A percentile compares a stretch with the other conserved stretches of the same genome.
Evolutionary conservation across 2,888 invertebrate genomes (phyloP).

Genomic region (Chrysolina haemoptera): DNA sequence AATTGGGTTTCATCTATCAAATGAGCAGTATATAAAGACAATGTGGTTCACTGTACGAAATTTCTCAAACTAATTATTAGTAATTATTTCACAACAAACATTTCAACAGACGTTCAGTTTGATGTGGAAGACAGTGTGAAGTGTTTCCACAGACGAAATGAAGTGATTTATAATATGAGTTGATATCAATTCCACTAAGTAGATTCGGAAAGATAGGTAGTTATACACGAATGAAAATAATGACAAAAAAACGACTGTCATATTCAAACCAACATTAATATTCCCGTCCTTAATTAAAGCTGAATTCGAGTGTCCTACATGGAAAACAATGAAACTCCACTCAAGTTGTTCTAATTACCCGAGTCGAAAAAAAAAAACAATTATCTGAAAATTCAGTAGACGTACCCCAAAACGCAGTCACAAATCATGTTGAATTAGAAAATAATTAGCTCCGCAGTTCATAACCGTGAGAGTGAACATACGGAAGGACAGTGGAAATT

Average conservation of each 20-base stretch:
- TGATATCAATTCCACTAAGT: too few relatives aligned
- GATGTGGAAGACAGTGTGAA: too few relatives aligned
- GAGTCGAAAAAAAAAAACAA: slow-evolving; percentile 35
- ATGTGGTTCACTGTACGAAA: too few relatives aligned
- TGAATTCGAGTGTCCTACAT: slow-evolving; percentile 5
- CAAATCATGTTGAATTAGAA: slow-evolving; percentile 49
- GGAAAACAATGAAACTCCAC: slow-evolving; percentile 9
- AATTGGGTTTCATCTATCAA: too few relatives aligned
- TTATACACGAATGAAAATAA: not conserved
- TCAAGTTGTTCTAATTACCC: slow-evolving; percentile 28
- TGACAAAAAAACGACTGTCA: not conserved
- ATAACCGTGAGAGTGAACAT: slow-evolving; percentile 44
- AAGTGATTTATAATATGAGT: too few relatives aligned
- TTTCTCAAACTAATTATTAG: too few relatives aligned
- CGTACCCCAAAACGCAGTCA: slow-evolving; percentile 36
- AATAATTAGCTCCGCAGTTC: slow-evolving; percentile 48
- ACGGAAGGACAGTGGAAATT: slow-evolving; percentile 47
- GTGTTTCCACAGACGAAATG: too few relatives aligned
- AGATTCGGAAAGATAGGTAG: too few relatives aligned
- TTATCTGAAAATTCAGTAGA: slow-evolving; percentile 34
- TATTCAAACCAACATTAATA: not conserved
- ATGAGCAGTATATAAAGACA: too few relatives aligned
- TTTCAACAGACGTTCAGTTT: too few relatives aligned
- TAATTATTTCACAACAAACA: too few relatives aligned
- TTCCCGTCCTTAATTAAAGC: not conserved